Conservation (phyloP, 2,888 invertebrate genomes). For the Thecocarcelia acutangulata region DNA sequence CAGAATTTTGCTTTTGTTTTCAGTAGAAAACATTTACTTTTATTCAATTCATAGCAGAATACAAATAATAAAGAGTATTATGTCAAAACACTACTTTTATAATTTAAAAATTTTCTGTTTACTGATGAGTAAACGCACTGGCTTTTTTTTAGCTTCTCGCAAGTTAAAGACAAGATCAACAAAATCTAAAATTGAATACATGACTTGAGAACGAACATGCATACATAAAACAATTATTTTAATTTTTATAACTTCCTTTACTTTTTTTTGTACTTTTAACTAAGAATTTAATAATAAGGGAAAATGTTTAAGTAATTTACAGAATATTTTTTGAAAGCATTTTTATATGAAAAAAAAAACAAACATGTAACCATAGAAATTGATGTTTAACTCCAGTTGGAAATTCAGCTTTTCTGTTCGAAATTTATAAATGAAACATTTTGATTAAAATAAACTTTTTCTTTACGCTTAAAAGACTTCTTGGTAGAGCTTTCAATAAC, state of each 20-base stretch:
- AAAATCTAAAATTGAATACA: constrained; percentile 18
- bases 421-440: constrained; percentile 57
- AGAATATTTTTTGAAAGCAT: constrained; percentile 71
- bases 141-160: constrained; percentile 5
- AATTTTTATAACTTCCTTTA: constrained; percentile 33
- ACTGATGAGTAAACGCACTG: not conserved
- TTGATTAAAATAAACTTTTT: constrained; percentile 38
- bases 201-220: constrained; percentile 1
- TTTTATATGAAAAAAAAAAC: constrained; percentile 48
- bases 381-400: constrained; percentile 73
- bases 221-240: constrained; percentile 8
- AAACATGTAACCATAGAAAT: constrained; percentile 77
- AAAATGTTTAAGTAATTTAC: constrained; percentile 74
- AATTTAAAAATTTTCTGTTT: no score
- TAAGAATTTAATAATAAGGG: constrained; percentile 7
- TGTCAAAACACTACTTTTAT: no score
- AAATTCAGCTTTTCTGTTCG: constrained; percentile 22
- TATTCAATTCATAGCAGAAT: no score
- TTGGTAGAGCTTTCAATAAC: constrained; percentile 24
- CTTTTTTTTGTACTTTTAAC: constrained; percentile 10
- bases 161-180: constrained; percentile 36
- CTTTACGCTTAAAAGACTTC: constrained; percentile 16
- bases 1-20: no score
- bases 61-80: no score
- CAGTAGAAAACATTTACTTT: no score